phyloP scores from a whole-genome alignment of 2,888 invertebrate species.

The Tetramorium bicarinatum region DNA sequence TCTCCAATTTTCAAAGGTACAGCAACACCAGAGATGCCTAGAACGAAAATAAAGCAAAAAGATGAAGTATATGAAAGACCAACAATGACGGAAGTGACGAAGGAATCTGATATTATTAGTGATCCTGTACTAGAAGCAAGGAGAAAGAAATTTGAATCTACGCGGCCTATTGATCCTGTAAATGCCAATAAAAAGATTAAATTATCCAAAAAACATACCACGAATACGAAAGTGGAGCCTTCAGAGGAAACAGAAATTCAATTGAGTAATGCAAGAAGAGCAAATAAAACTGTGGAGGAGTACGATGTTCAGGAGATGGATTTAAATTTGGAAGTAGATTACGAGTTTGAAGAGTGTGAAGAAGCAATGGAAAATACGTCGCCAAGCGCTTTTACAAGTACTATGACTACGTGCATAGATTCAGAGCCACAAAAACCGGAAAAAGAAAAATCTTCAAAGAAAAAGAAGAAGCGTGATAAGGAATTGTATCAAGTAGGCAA shows the following conservation, averaged over 20 bases:
- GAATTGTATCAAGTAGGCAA: slow-evolving; percentile 86
- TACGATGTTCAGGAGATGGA: slow-evolving; percentile 65
- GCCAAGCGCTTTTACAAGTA: slow-evolving; percentile 69
- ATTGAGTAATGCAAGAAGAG: slow-evolving; percentile 42
- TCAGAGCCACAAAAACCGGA: slow-evolving; percentile 80
- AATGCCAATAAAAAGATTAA: slow-evolving; percentile 87
- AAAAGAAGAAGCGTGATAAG: slow-evolving; percentile 86
- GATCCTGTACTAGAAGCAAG: slow-evolving; percentile 88
- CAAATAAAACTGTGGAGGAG: slow-evolving; percentile 66
- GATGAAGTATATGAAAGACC: slow-evolving; percentile 69
- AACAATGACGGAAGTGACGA: slow-evolving; percentile 35
- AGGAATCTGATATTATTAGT: slow-evolving; percentile 72
- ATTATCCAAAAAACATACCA: slow-evolving; percentile 74
- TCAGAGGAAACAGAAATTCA: slow-evolving; percentile 56
- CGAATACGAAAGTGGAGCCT: slow-evolving; percentile 65
- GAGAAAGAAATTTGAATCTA: slow-evolving; percentile 87
- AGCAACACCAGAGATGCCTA: slow-evolving; percentile 63
- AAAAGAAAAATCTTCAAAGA: slow-evolving; percentile 82
- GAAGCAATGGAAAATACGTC: slow-evolving; percentile 69
- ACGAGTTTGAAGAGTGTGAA: slow-evolving; percentile 72
- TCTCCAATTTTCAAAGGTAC: slow-evolving; percentile 69
- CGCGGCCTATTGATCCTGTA: slow-evolving; percentile 85
- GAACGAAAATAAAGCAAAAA: slow-evolving; percentile 63
- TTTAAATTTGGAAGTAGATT: slow-evolving; percentile 72
- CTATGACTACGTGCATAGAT: slow-evolving; percentile 67